Evolutionary conservation across 2,888 invertebrate genomes (phyloP), one percentile per base, ranked within the genome.

Genomic region (Nycteola revayana): DNA sequence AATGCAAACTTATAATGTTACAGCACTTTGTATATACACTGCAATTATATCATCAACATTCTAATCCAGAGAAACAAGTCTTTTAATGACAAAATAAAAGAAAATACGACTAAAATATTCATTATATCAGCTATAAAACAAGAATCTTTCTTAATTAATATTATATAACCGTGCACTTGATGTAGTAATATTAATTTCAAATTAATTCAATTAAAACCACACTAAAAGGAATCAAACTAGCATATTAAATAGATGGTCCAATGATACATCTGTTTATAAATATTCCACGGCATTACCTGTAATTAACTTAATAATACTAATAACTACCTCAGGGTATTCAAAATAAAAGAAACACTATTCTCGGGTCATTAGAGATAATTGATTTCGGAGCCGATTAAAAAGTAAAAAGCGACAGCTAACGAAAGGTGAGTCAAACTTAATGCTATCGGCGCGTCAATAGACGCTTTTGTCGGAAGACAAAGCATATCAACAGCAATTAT

Each of bases 281-380:
- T 42, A 61, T 65, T 55, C 41, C 36, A 50, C 41, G 44, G 26
- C 38, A 40, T 9, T 32, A 38, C 17, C 53, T 43, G 56, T 76
- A 76, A 81, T 84, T 78, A 77, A 81, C 68, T 76, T 77, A 82
- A 78, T 67, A 50, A 56, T 62, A 65, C 61, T 68, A 69, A 75
- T 70, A 64, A 63, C 66, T 51, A 60, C 65, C 73, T 66, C 56
- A 53, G 66, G 62, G 61, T 61, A 60, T 60, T 61, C 54, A 38
- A 71, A 75, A 79, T 75, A 76, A 78, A 78, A 75, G 72, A 67
- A 60, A 66, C 66, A 54, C 56, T 63, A 65, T 69, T 74, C 57
- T 67, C 57, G 44, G 47, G 49, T 69, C 65, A 78, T 84, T 77
- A 82, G 65, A 62, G 60, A 60, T 82, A 84, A 83, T 84, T 84